Conservation (phyloP, 92 coral and sea anemone species). For the Metridium senile region DNA sequence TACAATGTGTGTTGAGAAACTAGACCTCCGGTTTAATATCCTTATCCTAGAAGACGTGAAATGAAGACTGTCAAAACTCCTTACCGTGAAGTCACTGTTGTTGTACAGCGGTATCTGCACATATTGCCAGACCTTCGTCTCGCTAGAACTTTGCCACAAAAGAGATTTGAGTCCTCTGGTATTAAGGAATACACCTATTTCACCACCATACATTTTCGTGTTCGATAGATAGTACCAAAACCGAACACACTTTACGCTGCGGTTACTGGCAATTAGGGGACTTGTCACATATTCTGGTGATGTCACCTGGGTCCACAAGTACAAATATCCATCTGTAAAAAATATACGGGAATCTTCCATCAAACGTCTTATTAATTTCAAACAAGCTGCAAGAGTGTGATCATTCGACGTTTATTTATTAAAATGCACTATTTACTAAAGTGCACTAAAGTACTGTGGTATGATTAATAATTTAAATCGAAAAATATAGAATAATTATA, state of each 20-base stretch:
- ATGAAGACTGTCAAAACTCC: no score
- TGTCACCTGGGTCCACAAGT: neutral
- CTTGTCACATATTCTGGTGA: conserved; percentile 8
- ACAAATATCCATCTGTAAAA: conserved; percentile 8
- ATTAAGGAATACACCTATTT: neutral
- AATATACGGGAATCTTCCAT: no score
- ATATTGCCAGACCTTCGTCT: conserved; percentile 15
- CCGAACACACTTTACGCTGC: neutral
- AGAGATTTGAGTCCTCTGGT: neutral
- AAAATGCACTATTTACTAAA: no score
- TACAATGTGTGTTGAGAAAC: no score
- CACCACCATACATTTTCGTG: neutral
- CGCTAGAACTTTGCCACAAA: conserved; percentile 4
- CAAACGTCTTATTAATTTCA: no score
- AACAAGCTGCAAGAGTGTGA: no score
- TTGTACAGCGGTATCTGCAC: conserved; percentile 13
- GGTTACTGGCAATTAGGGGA: neutral
- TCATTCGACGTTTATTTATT: no score
- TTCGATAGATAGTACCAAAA: conserved; percentile 14
- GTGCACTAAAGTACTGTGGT: no score
- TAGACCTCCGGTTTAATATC: no score
- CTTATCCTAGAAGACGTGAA: no score
- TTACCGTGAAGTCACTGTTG: conserved; percentile 7
- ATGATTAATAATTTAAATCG: no score
- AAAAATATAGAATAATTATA: no score